Percentiles rank a stretch among this genome's conserved stretches.
phyloP scores from a whole-genome alignment of 2,888 invertebrate genomes.

The Cyclophora punctaria region DNA sequence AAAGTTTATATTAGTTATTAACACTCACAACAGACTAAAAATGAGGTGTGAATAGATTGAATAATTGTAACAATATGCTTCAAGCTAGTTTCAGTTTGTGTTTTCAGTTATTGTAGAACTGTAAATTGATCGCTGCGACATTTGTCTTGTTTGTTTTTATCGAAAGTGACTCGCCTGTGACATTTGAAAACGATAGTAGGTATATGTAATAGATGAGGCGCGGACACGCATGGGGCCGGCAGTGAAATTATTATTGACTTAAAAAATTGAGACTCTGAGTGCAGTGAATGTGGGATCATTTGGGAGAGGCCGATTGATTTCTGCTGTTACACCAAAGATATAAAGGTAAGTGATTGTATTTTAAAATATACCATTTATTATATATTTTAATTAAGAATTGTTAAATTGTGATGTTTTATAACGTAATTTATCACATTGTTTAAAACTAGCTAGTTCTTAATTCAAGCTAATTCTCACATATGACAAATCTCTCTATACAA shows the following conservation, averaged over 20 bases:
- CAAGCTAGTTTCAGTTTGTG: constrained; percentile 48
- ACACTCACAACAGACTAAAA: constrained; percentile 3
- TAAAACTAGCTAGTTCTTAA: no score
- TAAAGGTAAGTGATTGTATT: constrained; percentile 43
- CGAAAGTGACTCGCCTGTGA: constrained; percentile 65
- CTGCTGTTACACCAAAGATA: constrained; percentile 56
- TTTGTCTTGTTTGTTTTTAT: constrained; percentile 46
- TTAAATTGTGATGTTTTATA: no score
- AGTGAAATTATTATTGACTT: constrained; percentile 45
- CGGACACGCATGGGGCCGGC: constrained; percentile 33
- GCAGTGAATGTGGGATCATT: constrained; percentile 64
- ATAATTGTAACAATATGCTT: constrained; percentile 34
- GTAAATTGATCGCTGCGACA: constrained; percentile 39
- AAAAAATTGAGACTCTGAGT: constrained; percentile 44
- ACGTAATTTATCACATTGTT: no score
- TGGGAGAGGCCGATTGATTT: constrained; percentile 27
- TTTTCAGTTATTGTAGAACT: constrained; percentile 51
- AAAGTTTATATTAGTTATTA: constrained; percentile 14
- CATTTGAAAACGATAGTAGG: constrained; percentile 60
- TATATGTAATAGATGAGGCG: constrained; percentile 38
- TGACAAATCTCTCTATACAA: no score
- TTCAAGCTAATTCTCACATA: no score
- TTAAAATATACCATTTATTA: no score
- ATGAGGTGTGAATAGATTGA: constrained; percentile 30
- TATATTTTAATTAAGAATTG: no score